Conservation (phyloP, 2,888 invertebrate species). For the Hoplodrina blanda region DNA sequence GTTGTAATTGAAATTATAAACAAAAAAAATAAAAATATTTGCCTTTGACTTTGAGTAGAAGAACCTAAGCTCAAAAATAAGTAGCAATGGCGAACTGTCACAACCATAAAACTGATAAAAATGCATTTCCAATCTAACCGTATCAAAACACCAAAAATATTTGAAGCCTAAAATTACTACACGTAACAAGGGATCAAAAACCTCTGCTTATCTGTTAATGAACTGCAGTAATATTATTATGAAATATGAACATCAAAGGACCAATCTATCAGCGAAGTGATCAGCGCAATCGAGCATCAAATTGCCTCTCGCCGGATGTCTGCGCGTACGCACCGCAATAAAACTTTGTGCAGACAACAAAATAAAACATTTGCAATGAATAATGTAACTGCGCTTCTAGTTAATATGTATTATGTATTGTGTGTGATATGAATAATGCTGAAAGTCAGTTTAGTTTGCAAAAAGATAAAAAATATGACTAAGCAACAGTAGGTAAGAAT, state of each 20-base stretch:
- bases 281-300: slow-evolving; percentile 79
- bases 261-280: slow-evolving; percentile 68
- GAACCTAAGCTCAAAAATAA: neutral
- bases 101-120: neutral
- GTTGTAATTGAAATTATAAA: too few relatives aligned
- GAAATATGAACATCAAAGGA: slow-evolving; percentile 73
- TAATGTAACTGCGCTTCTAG: slow-evolving; percentile 49
- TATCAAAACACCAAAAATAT: neutral
- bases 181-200: slow-evolving; percentile 31
- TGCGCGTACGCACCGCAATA: slow-evolving; percentile 64
- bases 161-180: too few relatives aligned
- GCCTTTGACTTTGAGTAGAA: neutral
- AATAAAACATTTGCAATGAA: slow-evolving; percentile 58
- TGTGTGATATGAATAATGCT: slow-evolving; percentile 26
- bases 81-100: neutral
- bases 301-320: slow-evolving; percentile 82
- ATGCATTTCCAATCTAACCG: too few relatives aligned
- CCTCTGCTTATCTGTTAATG: slow-evolving; percentile 41
- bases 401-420: slow-evolving; percentile 30
- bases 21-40: too few relatives aligned
- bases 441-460: slow-evolving; percentile 14
- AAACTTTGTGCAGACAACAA: slow-evolving; percentile 48
- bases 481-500: neutral
- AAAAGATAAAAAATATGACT: neutral
- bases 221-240: slow-evolving; percentile 39